Evolutionary conservation across 2,797 vertebrate genomes (phyloP).

Genomic region (Clamator glandarius): DNA sequence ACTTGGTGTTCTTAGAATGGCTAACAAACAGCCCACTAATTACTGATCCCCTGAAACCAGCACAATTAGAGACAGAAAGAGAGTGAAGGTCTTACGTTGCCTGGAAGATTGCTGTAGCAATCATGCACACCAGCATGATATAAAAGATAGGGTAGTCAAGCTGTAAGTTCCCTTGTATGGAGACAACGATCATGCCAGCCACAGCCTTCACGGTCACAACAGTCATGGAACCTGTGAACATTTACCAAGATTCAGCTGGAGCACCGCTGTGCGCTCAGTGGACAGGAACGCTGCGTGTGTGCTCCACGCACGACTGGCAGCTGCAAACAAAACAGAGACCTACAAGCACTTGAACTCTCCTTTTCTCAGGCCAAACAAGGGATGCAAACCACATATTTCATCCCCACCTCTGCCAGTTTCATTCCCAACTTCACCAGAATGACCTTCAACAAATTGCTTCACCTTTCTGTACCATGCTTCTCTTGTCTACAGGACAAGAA

Average conservation of each 20-base stretch:
- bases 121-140: slow-evolving; percentile 95
- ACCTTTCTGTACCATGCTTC: not conserved
- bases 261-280: accelerated
- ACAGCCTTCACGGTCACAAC: slow-evolving; percentile 93
- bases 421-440: not conserved
- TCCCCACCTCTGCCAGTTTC: not conserved
- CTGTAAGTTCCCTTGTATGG: slow-evolving; percentile 86
- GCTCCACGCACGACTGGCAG: not conserved
- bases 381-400: not conserved
- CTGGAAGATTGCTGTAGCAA: slow-evolving; percentile 89
- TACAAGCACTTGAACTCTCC: not conserved
- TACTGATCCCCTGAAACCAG: not conserved
- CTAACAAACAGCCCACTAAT: not conserved
- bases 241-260: not conserved
- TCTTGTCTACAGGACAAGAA: not conserved
- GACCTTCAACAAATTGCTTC: not conserved
- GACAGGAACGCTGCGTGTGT: not conserved
- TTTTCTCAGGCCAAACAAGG: not conserved
- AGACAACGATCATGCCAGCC: slow-evolving; percentile 91
- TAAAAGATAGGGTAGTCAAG: slow-evolving; percentile 93
- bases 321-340: not conserved
- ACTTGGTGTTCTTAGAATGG: not conserved
- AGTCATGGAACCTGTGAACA: slow-evolving; percentile 86
- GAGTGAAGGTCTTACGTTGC: slow-evolving; percentile 82
- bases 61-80: not conserved